Evolutionary conservation across 2,797 vertebrate species (phyloP).

Genomic region (Chiroxiphia lanceolata): DNA sequence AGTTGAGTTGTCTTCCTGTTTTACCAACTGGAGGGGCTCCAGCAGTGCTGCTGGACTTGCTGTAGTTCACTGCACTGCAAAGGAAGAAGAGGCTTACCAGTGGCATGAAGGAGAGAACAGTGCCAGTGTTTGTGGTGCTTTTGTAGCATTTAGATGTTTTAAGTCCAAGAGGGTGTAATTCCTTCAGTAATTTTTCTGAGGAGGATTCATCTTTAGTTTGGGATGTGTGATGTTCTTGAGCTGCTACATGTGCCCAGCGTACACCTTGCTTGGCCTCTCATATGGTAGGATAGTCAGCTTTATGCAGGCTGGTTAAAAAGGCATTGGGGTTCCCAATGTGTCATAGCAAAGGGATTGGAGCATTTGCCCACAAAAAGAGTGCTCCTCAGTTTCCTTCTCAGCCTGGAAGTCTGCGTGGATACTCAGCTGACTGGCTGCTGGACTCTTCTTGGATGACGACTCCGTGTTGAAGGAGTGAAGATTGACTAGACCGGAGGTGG

Average conservation of each 20-base stretch:
- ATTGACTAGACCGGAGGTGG: neutral
- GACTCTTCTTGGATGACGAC: neutral
- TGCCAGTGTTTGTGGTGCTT: accelerated
- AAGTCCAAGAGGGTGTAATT: accelerated
- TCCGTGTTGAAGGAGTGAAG: neutral
- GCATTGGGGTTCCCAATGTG: accelerated
- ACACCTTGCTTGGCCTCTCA: neutral
- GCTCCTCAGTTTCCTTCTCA: neutral
- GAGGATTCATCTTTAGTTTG: neutral
- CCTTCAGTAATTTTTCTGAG: neutral
- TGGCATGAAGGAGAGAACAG: neutral
- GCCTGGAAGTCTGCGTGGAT: neutral
- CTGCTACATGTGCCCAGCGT: accelerated
- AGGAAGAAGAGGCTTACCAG: neutral
- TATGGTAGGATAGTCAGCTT: neutral
- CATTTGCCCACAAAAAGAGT: neutral
- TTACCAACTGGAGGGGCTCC: neutral
- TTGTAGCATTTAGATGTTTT: accelerated
- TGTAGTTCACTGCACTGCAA: neutral
- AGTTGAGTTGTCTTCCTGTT: neutral
- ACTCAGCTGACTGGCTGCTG: neutral
- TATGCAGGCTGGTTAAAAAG: neutral
- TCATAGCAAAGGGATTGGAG: neutral
- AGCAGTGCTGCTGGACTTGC: neutral
- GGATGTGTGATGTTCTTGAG: neutral